Percentiles rank a stretch among this genome's conserved stretches.
Conservation (phyloP, 2,113 vertebrate species). For the Rhabdomys dilectus region DNA sequence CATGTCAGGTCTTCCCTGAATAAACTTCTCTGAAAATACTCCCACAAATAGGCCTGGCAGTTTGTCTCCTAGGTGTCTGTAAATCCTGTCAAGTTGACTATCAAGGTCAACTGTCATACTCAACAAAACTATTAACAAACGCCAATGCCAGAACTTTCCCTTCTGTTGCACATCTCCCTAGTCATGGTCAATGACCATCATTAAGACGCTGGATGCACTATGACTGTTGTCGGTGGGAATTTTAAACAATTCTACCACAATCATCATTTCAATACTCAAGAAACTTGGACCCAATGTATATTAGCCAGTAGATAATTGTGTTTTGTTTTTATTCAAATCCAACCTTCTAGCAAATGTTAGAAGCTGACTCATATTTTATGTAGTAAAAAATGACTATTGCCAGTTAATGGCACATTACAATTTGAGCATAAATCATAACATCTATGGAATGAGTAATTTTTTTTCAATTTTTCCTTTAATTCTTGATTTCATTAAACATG, state of each 20-base stretch:
- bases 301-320: slow-evolving; percentile 1
- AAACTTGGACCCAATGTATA: background rate
- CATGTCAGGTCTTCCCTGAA: background rate
- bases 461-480: slow-evolving; percentile 52
- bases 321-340: slow-evolving; percentile 41
- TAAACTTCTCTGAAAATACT: background rate
- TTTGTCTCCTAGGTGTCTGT: background rate
- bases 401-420: slow-evolving; percentile 30
- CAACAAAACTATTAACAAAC: background rate
- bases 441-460: slow-evolving; percentile 36
- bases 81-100: background rate
- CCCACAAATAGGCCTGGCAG: background rate
- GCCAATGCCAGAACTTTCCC: background rate
- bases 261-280: slow-evolving; percentile 47
- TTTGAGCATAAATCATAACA: slow-evolving; percentile 22
- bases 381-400: slow-evolving; percentile 10
- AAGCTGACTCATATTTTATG: slow-evolving; percentile 12
- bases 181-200: background rate
- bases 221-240: background rate
- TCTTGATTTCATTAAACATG: slow-evolving; percentile 48
- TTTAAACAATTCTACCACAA: background rate
- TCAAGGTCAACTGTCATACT: background rate
- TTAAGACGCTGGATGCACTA: background rate
- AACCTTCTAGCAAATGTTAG: slow-evolving; percentile 48
- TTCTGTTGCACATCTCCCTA: background rate